These are phyloP conservation scores for Myocastor coypus DNA, from an alignment of 2,113 vertebrate genomes.

Conservation along the genomic window DNA sequence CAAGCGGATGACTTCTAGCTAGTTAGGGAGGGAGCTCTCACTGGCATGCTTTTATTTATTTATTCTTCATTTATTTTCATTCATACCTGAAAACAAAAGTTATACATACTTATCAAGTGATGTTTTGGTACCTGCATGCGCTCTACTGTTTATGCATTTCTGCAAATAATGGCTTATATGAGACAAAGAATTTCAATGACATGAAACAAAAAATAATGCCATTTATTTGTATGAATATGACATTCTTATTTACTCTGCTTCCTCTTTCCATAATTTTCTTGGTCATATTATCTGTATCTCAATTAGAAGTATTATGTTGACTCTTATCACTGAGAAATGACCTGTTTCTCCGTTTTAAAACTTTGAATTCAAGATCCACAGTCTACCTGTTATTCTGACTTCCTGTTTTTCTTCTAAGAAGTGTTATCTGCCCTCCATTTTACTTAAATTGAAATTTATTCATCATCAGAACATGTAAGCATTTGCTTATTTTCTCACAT, in stretches of 20 bases:
- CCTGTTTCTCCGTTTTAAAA: neutral
- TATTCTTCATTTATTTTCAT: neutral
- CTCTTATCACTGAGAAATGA: neutral
- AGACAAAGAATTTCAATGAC: neutral
- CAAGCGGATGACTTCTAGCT: neutral
- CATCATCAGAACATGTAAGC: neutral
- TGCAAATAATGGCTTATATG: neutral
- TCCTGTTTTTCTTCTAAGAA: neutral
- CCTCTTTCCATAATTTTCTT: neutral
- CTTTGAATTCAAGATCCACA: neutral
- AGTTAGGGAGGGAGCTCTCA: neutral
- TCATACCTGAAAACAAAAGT: neutral
- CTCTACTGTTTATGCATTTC: neutral
- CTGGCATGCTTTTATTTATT: neutral
- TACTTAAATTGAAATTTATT: conserved; percentile 38
- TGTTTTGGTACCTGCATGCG: neutral
- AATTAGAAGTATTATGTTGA: neutral
- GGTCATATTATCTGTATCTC: neutral
- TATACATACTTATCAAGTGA: neutral
- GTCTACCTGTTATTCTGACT: neutral
- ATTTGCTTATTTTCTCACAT: neutral
- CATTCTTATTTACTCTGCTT: neutral
- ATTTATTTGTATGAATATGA: conserved; percentile 10
- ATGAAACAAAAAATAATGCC: neutral
- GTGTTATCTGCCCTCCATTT: neutral